Evolutionary conservation across 2,797 vertebrate genomes (phyloP).

Genomic region (Rhinatrema bivittatum): DNA sequence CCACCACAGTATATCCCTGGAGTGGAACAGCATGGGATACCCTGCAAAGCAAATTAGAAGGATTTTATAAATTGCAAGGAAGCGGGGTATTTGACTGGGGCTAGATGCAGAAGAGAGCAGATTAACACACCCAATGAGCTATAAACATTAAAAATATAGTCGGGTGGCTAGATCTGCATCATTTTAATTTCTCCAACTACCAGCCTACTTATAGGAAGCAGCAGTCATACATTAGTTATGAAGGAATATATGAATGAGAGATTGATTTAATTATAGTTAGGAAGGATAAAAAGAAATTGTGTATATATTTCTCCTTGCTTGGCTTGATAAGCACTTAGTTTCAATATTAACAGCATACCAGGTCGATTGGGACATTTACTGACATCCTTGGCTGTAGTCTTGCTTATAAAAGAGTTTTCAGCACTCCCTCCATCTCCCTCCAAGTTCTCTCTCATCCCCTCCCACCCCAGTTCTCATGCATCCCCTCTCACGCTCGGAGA

Average conservation of each 20-base stretch:
- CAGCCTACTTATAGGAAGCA: neutral
- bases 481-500: too few species aligned
- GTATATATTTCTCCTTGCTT: fast-evolving
- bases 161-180: neutral
- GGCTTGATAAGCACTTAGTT: fast-evolving
- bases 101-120: neutral
- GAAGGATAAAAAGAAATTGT: neutral
- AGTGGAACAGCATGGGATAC: too few species aligned
- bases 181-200: neutral
- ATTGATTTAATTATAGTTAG: fast-evolving
- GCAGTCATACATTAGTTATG: neutral
- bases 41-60: neutral
- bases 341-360: fast-evolving
- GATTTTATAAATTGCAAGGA: too few species aligned
- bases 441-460: too few species aligned
- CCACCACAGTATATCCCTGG: too few species aligned
- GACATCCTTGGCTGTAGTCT: neutral
- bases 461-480: too few species aligned
- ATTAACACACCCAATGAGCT: neutral
- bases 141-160: neutral
- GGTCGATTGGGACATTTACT: neutral
- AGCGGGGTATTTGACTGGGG: neutral
- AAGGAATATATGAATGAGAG: neutral
- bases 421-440: too few species aligned
- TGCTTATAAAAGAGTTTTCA: too few species aligned